Evolutionary conservation across 2,113 vertebrate species (phyloP).

Genomic region (Gallinago paraguaiae): DNA sequence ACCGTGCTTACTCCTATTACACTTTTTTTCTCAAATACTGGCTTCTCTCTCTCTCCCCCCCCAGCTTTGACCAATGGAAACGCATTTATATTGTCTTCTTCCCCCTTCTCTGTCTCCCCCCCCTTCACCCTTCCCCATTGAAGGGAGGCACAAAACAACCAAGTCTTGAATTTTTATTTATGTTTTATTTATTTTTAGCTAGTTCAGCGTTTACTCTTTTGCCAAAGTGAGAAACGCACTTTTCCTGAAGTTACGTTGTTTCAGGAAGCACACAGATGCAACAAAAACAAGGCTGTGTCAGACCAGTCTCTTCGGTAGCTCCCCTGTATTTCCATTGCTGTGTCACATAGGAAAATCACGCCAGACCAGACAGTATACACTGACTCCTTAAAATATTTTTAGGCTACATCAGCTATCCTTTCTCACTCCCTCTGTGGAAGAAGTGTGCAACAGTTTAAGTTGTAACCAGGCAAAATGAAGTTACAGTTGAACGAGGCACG

Average conservation of each 20-base stretch:
- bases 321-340: neutral
- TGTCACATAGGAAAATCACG: neutral
- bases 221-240: neutral
- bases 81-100: neutral
- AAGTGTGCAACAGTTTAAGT: neutral
- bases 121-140: neutral
- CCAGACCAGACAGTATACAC: neutral
- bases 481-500: neutral
- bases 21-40: neutral
- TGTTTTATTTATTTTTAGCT: neutral
- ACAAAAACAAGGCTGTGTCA: neutral
- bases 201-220: neutral
- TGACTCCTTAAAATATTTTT: conserved; percentile 12
- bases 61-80: neutral
- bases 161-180: neutral
- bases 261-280: neutral
- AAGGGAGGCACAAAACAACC: neutral
- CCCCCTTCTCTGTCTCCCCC: neutral
- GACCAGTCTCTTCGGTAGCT: neutral
- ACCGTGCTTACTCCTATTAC: neutral
- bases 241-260: neutral
- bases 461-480: neutral
- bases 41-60: neutral
- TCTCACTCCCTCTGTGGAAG: neutral
- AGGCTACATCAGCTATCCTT: neutral